phyloP scores from a whole-genome alignment of 2,113 vertebrate species.

The Chaenogobius annularis region DNA sequence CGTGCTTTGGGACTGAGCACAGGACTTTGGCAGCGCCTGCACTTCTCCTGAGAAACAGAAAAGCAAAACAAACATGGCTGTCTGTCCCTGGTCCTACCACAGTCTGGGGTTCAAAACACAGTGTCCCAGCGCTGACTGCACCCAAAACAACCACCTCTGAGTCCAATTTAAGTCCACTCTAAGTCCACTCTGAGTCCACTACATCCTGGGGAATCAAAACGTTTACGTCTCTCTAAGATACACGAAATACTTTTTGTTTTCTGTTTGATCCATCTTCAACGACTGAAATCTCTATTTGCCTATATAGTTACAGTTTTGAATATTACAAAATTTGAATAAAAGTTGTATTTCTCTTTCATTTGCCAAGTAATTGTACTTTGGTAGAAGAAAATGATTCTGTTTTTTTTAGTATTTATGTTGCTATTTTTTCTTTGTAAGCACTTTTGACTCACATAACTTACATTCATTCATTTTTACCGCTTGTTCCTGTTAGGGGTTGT shows the following conservation, averaged over 20 bases:
- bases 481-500: no score
- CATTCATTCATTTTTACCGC: no score
- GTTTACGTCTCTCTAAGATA: conserved; percentile 46
- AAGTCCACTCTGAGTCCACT: conserved; percentile 41
- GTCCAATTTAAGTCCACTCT: conserved; percentile 42
- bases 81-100: conserved; percentile 67
- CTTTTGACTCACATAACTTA: no score
- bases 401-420: neutral
- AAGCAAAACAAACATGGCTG: conserved; percentile 72
- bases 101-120: conserved; percentile 68
- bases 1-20: conserved; percentile 69
- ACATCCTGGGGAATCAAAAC: conserved; percentile 51
- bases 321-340: neutral
- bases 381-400: no score
- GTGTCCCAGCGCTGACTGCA: conserved; percentile 74
- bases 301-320: neutral
- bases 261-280: neutral
- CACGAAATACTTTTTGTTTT: no score
- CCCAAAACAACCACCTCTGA: conserved; percentile 68
- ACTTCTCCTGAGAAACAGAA: conserved; percentile 71
- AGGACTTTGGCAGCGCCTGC: conserved; percentile 65
- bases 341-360: no score
- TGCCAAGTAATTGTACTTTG: no score
- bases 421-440: neutral
- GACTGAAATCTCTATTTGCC: no score